A percentile compares a stretch with the other conserved stretches of the same genome.
Evolutionary conservation across 2,797 vertebrate species (phyloP).

Genomic region (Fundulus diaphanus): DNA sequence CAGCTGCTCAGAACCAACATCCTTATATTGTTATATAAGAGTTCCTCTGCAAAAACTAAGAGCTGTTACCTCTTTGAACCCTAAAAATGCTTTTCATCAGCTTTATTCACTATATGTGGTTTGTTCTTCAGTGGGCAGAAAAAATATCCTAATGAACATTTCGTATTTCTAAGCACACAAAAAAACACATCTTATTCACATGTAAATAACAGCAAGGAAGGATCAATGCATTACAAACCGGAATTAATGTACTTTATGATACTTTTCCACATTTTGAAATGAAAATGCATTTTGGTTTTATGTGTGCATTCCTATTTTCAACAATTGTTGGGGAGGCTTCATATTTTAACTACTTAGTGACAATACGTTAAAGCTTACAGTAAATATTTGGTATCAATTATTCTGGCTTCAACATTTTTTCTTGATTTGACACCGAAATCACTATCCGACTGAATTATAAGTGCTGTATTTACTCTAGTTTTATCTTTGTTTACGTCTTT

Average conservation of each 20-base stretch:
- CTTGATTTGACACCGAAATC: too few relatives aligned
- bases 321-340: too few relatives aligned
- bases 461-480: too few relatives aligned
- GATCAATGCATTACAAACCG: not conserved
- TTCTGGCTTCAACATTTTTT: too few relatives aligned
- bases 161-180: too few relatives aligned
- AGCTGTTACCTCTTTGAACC: not conserved
- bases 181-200: not conserved
- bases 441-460: too few relatives aligned
- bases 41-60: not conserved
- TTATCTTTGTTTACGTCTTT: too few relatives aligned
- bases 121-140: not conserved
- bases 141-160: not conserved
- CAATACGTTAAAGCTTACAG: too few relatives aligned
- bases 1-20: not conserved
- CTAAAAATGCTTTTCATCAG: not conserved
- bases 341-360: too few relatives aligned
- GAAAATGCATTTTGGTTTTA: too few relatives aligned
- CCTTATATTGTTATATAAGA: conserved; percentile 39
- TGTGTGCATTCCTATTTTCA: not conserved
- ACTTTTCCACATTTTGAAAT: too few relatives aligned
- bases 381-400: too few relatives aligned
- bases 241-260: not conserved
- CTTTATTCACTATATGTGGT: not conserved
- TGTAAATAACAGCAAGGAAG: not conserved